Evolutionary conservation across 2,888 invertebrate species (phyloP), one percentile per base, ranked within the genome.

Genomic region (Drosophila mettleri): DNA sequence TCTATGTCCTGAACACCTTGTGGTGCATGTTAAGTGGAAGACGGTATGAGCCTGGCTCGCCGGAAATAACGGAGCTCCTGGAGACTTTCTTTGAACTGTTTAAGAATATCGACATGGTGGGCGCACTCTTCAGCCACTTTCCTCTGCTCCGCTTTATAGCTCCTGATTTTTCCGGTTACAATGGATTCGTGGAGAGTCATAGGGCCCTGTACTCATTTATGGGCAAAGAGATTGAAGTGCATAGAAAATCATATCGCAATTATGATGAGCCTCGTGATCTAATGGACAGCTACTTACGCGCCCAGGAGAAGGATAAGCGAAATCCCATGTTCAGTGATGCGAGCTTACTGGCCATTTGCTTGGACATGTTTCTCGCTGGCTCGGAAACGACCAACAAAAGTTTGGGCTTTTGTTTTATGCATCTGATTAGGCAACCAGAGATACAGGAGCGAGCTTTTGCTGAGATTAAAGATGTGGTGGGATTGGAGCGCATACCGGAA

Each of bases 311-410:
- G 45, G 45, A 53, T 18, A 66, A 70, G 20, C 93, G 94, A 66
- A 92, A 93, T 3, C 91, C 93, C 0, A 94, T 93, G 3, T 94
- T 95, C 89, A 93, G 94, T 74, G 97, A 97, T 89, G 94, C 94
- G 9, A 97, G 97, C 81, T 91, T 97, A 54, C 91, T 97, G 61
- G 96, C 96, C 0, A 94, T 96, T 82, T 96, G 97, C 82, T 93
- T 97, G 93, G 97, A 97, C 82, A 94, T 97, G 94, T 97, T 97
- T 83, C 95, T 97, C 93, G 97, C 97, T 22, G 97, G 97, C 0
- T 96, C 97, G 0, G 97, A 97, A 92, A 97, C 97, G 0, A 97
- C 97, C 0, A 95, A 95, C 54, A 97, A 97, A 90, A 95, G 95
- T 33, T 93, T 97, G 84, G 95, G 95, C 29, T 97, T 97, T 87